A percentile compares a stretch with the other conserved stretches of the same genome.
These are phyloP conservation scores for Vulpes ferrilata DNA, from an alignment of 2,113 vertebrate species.

Conservation along the genomic window DNA sequence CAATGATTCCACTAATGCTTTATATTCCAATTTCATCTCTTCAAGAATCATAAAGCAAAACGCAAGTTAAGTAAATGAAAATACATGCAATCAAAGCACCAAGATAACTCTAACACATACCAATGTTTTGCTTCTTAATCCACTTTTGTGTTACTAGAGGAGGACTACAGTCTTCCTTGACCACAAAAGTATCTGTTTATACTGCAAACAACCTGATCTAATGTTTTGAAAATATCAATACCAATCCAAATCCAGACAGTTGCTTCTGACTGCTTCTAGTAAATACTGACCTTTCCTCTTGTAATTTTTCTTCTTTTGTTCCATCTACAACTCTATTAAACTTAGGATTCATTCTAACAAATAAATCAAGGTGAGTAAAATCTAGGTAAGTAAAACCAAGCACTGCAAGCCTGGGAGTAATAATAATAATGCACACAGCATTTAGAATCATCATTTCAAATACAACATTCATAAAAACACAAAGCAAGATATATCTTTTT, in stretches of 20 bases:
- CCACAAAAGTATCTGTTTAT: neutral
- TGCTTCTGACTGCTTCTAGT: neutral
- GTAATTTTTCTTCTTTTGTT: neutral
- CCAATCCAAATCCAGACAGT: neutral
- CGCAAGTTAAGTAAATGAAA: neutral
- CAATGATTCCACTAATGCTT: neutral
- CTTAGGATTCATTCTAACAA: neutral
- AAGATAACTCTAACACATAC: neutral
- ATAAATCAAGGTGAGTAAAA: neutral
- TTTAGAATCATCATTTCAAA: constrained; percentile 3
- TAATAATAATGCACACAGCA: neutral
- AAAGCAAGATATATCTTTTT: neutral
- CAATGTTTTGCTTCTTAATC: neutral
- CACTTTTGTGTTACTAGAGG: neutral
- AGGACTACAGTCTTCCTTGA: neutral
- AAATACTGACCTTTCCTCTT: neutral
- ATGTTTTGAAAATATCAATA: constrained; percentile 19
- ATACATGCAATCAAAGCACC: neutral
- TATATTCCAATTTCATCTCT: neutral
- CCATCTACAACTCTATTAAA: neutral
- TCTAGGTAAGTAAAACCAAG: neutral
- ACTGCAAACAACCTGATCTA: neutral
- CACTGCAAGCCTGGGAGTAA: neutral
- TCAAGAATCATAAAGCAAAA: neutral
- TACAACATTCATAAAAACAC: neutral